Evolutionary conservation across 1,140 invertebrate species (phyloP).

Genomic region (Magallana ariakensis): DNA sequence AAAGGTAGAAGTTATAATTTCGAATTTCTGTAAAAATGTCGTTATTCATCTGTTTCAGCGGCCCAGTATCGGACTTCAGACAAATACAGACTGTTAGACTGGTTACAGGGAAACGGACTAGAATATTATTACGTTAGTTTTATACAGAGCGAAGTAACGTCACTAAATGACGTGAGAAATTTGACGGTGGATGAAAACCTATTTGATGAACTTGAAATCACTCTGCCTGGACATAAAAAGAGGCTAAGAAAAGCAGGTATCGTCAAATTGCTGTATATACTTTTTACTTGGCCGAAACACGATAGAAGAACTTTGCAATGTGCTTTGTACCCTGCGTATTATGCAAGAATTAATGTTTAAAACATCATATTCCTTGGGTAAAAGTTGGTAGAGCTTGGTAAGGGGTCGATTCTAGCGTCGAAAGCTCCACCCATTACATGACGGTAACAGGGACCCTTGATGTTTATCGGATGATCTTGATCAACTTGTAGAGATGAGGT

Average conservation of each 20-base stretch:
- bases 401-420: no score
- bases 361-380: no score
- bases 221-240: slow-evolving; percentile 74
- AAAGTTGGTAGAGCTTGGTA: no score
- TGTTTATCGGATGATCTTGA: no score
- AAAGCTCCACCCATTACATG: no score
- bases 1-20: no score
- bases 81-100: slow-evolving; percentile 65
- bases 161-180: slow-evolving; percentile 57
- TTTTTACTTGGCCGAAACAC: no score
- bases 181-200: slow-evolving; percentile 69
- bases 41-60: slow-evolving; percentile 56
- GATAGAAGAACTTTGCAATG: no score
- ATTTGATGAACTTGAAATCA: slow-evolving; percentile 77
- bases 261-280: neutral
- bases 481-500: neutral
- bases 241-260: slow-evolving; percentile 75
- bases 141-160: slow-evolving; percentile 65
- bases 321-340: no score
- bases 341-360: no score
- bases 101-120: slow-evolving; percentile 68
- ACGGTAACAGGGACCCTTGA: no score
- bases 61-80: slow-evolving; percentile 58
- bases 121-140: slow-evolving; percentile 74
- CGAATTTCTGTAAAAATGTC: no score